Base-by-base conservation (phyloP, 1,140 invertebrate species). In the Heliconius hewitsoni region DNA sequence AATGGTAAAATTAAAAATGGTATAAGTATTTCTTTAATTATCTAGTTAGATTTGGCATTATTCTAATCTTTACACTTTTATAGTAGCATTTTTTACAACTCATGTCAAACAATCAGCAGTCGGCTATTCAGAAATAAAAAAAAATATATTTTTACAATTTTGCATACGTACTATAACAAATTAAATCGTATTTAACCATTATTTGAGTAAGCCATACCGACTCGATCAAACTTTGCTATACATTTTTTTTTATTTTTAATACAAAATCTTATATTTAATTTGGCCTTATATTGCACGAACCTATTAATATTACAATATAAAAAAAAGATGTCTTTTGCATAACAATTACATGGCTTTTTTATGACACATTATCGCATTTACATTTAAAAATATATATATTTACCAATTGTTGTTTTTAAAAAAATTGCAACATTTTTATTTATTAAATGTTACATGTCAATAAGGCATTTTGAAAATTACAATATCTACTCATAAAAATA, bases 231-330 rank as follows among this genome's bases (percentile, higher is more conserved):
- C 18, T 77, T 46, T 71, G n/a, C 34, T 11, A 18, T 71, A 77
- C 39, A 50, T 39, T 46, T 42, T 42, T 18, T 30, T n/a, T 71
- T 13, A 34, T 70, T 34, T 13, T 23, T 39, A 18, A 79, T 71
- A 42, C 23, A 30, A 30, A 50, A 52, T 2, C 79, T 77, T 81
- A 81, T 11, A 37, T n/a, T n/a, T 77, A 74, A 71, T 81, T 81
- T 81, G 80, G 80, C 80, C 46, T 46, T 42, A 74, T 81, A 81
- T 81, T 81, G 80, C 80, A 81, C 80, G 11, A 73, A 71, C 42
- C 42, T 46, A 46, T 46, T 46, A 46, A 8, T 57, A 52, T 39
- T 74, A 72, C 16, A 46, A 73, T 23, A 42, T 27, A 46, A 27
- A 13, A 23, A 42, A 60, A 8, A 37, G 16, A 34, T 46, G 39